Conservation (phyloP, 2,113 vertebrate species). For the Peromyscus californicus region DNA sequence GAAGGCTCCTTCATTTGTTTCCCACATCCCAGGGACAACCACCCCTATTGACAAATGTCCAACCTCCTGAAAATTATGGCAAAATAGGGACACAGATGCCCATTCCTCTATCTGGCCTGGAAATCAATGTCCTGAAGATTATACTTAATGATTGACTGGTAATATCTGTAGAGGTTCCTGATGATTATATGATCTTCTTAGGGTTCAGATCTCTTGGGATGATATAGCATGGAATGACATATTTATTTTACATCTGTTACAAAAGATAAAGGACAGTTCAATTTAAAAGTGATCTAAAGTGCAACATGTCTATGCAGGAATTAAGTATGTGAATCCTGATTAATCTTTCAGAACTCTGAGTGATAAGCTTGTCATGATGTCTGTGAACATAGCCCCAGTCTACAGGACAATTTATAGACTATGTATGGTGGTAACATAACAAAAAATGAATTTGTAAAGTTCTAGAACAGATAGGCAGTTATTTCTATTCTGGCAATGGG, state of each 20-base stretch:
- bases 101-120: neutral
- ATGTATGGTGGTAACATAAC: constrained; percentile 61
- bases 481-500: constrained; percentile 64
- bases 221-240: neutral
- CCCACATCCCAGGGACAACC: neutral
- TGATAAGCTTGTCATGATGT: constrained; percentile 58
- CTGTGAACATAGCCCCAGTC: neutral
- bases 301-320: neutral
- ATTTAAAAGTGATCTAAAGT: neutral
- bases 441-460: constrained; percentile 62
- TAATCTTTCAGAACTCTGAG: constrained; percentile 56
- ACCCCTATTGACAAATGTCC: neutral
- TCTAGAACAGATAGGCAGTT: constrained; percentile 48
- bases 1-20: neutral
- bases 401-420: constrained; percentile 41
- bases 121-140: neutral
- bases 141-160: constrained; percentile 39
- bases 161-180: neutral
- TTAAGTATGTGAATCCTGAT: neutral
- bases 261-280: constrained; percentile 35
- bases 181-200: neutral
- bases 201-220: neutral
- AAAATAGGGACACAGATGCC: neutral
- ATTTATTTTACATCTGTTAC: neutral
- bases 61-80: neutral